Conservation (phyloP, 2,113 vertebrate genomes). For the Spermophilus dauricus region DNA sequence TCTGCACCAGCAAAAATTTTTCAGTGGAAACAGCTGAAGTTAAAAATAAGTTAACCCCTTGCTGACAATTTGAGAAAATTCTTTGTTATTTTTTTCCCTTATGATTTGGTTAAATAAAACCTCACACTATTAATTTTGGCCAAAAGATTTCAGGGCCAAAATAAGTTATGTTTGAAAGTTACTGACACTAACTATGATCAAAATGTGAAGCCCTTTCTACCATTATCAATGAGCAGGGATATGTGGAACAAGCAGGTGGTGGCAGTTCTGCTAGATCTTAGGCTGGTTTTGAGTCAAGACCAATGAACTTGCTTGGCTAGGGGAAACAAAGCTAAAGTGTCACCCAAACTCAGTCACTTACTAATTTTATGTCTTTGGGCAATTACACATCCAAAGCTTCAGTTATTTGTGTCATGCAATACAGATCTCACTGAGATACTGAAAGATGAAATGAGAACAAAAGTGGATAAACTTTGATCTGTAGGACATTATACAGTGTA, state of each 20-base stretch:
- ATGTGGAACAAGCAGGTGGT: neutral
- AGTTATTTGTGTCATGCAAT: neutral
- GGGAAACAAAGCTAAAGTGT: neutral
- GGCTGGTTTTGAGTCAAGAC: neutral
- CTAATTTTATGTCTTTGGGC: neutral
- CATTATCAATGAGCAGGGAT: neutral
- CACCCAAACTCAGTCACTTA: neutral
- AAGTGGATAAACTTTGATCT: neutral
- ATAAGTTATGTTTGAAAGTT: conserved; percentile 44
- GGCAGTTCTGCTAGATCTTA: neutral
- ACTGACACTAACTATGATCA: conserved; percentile 38
- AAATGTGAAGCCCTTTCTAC: conserved; percentile 39
- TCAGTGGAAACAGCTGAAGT: neutral
- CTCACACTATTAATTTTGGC: conserved; percentile 43
- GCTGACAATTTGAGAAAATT: conserved; percentile 35
- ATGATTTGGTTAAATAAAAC: conserved; percentile 41
- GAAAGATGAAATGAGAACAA: conserved; percentile 36
- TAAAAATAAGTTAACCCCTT: neutral
- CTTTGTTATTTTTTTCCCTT: conserved; percentile 44
- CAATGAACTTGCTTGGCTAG: neutral
- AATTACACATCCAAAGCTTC: neutral
- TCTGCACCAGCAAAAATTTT: conserved; percentile 22
- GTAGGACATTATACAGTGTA: neutral
- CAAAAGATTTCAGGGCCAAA: conserved; percentile 36
- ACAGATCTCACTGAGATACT: neutral